These are phyloP conservation scores for Dione juno DNA, from an alignment of 2,888 invertebrate species.

Conservation along the genomic window DNA sequence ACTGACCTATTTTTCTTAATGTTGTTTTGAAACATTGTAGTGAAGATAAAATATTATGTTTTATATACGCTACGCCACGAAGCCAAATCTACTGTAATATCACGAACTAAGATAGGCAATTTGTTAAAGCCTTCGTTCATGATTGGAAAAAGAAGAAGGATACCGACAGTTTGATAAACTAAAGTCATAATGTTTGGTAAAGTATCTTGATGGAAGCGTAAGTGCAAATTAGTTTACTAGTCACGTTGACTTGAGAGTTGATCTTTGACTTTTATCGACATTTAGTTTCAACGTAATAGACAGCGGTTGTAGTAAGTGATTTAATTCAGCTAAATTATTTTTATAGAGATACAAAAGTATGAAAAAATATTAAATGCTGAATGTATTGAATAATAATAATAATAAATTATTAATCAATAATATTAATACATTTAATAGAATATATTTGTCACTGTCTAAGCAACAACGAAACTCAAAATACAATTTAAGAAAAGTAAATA, in stretches of 20 bases:
- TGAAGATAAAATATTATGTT: slow-evolving; percentile 17
- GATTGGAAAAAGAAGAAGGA: slow-evolving; percentile 58
- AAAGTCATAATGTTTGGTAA: slow-evolving; percentile 63
- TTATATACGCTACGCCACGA: slow-evolving; percentile 16
- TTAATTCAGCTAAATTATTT: slow-evolving; percentile 12
- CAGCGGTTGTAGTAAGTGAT: neutral
- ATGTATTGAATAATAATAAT: too few species aligned
- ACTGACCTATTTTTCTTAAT: slow-evolving; percentile 8
- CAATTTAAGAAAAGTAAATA: slow-evolving; percentile 5
- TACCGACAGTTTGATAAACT: slow-evolving; percentile 72
- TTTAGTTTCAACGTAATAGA: slow-evolving; percentile 47
- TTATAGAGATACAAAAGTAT: neutral
- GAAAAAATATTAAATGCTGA: neutral
- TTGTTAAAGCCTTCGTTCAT: slow-evolving; percentile 62
- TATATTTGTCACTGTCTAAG: neutral
- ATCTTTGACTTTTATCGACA: slow-evolving; percentile 67
- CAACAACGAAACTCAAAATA: neutral
- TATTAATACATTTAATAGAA: too few species aligned
- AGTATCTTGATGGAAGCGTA: slow-evolving; percentile 52
- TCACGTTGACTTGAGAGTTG: slow-evolving; percentile 61
- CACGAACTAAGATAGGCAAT: slow-evolving; percentile 59
- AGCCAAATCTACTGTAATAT: slow-evolving; percentile 25
- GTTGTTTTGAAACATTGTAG: slow-evolving; percentile 4
- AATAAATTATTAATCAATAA: too few species aligned
- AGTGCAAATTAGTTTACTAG: slow-evolving; percentile 53